Conservation (phyloP, 2,797 vertebrate species). For the Neostethus bicornis region DNA sequence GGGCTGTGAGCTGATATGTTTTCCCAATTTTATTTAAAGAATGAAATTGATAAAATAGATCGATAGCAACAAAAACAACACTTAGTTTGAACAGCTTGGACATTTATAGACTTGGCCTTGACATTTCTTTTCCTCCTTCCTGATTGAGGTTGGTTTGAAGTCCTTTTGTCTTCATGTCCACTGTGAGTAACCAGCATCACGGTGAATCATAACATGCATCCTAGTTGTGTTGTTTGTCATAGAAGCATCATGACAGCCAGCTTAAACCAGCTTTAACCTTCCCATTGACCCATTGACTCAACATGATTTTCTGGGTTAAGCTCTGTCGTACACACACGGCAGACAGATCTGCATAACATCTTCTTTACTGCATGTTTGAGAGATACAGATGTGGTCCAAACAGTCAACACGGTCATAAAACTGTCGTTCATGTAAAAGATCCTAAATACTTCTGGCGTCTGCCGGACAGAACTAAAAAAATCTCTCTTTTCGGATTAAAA, state of each 20-base stretch:
- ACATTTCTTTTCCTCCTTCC: background rate
- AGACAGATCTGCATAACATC: constrained; percentile 35
- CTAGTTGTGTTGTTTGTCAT: constrained; percentile 13
- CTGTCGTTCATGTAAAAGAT: constrained; percentile 19
- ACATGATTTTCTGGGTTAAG: constrained; percentile 31
- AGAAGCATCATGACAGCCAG: constrained; percentile 22
- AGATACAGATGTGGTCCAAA: constrained; percentile 29
- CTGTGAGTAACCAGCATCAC: background rate
- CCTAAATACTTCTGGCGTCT: constrained; percentile 26
- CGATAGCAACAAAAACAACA: background rate
- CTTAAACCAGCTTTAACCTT: constrained; percentile 21
- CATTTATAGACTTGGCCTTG: constrained; percentile 3
- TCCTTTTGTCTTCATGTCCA: constrained; percentile 13
- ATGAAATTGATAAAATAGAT: background rate
- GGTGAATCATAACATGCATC: constrained; percentile 2
- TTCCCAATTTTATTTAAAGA: background rate
- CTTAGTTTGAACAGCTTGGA: background rate
- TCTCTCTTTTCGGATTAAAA: background rate
- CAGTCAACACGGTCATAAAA: constrained; percentile 25
- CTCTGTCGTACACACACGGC: constrained; percentile 26
- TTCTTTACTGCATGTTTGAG: constrained; percentile 5
- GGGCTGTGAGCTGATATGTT: background rate
- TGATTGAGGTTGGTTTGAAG: constrained; percentile 17
- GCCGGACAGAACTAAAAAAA: background rate
- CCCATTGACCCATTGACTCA: constrained; percentile 36